Conservation (phyloP, 1,140 invertebrate genomes). For the Delia radicum region DNA sequence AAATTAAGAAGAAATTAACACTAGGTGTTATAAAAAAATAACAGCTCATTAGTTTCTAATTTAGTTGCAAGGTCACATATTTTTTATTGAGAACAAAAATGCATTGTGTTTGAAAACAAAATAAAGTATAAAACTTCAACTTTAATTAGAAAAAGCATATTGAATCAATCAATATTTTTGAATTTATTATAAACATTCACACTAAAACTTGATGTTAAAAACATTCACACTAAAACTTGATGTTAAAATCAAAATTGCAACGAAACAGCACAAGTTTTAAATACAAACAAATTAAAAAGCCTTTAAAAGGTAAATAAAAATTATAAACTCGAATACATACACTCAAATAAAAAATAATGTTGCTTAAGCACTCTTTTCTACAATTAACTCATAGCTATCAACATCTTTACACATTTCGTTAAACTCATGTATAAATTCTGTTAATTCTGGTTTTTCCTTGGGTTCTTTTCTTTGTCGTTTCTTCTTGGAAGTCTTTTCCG, state of each 20-base stretch:
- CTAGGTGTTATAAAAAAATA: too few relatives aligned
- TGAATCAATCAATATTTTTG: slow-evolving; percentile 24
- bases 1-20: too few relatives aligned
- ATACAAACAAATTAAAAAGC: background rate
- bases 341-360: background rate
- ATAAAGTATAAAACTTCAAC: background rate
- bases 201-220: too few relatives aligned
- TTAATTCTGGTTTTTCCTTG: slow-evolving; percentile 32
- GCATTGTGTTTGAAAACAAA: background rate
- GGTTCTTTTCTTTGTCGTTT: slow-evolving; percentile 30
- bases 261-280: background rate
- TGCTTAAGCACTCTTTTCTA: slow-evolving; percentile 34
- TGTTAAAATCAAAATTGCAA: background rate
- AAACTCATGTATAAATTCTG: slow-evolving; percentile 42
- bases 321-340: background rate
- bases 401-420: slow-evolving; percentile 46
- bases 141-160: background rate
- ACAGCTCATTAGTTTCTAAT: too few relatives aligned
- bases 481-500: slow-evolving; percentile 27
- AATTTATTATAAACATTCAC: background rate
- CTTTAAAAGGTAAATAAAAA: background rate
- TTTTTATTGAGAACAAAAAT: background rate
- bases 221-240: background rate
- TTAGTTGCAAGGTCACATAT: too few relatives aligned
- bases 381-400: slow-evolving; percentile 39